Percentiles rank a stretch among this genome's conserved stretches.
phyloP scores from a whole-genome alignment of 2,113 vertebrate species.

The Sphyrna mokarran region DNA sequence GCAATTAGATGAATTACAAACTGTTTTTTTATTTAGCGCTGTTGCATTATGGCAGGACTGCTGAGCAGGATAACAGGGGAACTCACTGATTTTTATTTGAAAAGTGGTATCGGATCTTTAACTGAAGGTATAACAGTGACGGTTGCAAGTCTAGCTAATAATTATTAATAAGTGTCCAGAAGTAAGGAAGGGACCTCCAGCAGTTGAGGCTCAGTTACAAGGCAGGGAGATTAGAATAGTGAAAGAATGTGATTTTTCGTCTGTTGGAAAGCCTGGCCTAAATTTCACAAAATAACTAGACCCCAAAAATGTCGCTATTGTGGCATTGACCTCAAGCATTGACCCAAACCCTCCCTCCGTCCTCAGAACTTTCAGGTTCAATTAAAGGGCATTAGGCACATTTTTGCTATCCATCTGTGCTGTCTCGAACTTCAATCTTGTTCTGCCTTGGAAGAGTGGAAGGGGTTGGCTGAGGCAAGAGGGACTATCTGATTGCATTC shows the following conservation, averaged over 20 bases:
- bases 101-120: neutral
- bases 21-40: neutral
- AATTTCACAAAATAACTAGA: neutral
- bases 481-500: neutral
- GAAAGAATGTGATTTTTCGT: neutral
- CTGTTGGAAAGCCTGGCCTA: neutral
- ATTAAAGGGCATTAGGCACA: neutral
- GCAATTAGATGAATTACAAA: neutral
- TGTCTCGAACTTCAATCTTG: neutral
- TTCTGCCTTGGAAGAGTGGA: neutral
- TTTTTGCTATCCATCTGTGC: neutral
- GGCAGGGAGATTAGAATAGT: neutral
- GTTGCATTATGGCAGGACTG: neutral
- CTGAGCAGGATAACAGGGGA: neutral
- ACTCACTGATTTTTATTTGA: neutral
- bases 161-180: neutral
- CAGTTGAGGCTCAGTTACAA: neutral
- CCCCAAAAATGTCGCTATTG: neutral
- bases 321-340: neutral
- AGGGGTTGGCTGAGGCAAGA: neutral
- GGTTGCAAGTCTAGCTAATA: neutral
- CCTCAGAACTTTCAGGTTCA: neutral
- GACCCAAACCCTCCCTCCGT: neutral
- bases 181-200: neutral
- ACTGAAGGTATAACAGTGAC: neutral